These are phyloP conservation scores for Bubo blakistoni DNA, from an alignment of 2,113 vertebrate genomes.

Conservation along the genomic window DNA sequence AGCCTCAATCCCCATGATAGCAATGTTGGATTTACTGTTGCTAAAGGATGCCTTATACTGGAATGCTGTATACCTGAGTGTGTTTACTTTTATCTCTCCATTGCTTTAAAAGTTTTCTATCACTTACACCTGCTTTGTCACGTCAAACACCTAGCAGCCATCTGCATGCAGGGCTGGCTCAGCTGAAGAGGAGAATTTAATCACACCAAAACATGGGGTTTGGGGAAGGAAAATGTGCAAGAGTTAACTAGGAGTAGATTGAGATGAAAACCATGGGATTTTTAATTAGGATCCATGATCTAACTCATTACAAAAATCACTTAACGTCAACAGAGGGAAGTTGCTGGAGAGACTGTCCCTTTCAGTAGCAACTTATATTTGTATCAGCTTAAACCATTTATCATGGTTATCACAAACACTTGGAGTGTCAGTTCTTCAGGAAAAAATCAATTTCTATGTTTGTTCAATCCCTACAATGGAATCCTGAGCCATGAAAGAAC, in stretches of 20 bases:
- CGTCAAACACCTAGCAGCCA: not conserved
- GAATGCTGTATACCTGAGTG: not conserved
- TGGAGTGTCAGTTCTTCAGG: not conserved
- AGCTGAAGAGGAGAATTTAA: not conserved
- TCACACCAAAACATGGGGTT: not conserved
- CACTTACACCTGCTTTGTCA: not conserved
- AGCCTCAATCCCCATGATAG: not conserved
- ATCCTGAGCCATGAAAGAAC: not conserved
- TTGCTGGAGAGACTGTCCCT: not conserved
- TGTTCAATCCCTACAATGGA: not conserved
- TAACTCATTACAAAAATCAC: not conserved
- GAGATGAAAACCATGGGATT: not conserved
- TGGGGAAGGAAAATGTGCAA: not conserved
- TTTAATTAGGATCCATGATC: not conserved
- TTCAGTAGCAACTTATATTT: not conserved
- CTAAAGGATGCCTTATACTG: not conserved
- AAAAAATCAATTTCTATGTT: not conserved
- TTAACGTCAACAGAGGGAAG: not conserved
- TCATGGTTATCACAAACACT: not conserved
- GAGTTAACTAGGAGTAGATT: not conserved
- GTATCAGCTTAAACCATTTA: not conserved
- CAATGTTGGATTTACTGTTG: not conserved
- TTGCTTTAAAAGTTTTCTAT: not conserved
- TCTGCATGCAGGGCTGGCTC: not conserved
- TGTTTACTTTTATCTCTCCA: not conserved